These are phyloP conservation scores for Dasysyrphus albostriatus DNA, from an alignment of 2,888 invertebrate species.

Conservation along the genomic window DNA sequence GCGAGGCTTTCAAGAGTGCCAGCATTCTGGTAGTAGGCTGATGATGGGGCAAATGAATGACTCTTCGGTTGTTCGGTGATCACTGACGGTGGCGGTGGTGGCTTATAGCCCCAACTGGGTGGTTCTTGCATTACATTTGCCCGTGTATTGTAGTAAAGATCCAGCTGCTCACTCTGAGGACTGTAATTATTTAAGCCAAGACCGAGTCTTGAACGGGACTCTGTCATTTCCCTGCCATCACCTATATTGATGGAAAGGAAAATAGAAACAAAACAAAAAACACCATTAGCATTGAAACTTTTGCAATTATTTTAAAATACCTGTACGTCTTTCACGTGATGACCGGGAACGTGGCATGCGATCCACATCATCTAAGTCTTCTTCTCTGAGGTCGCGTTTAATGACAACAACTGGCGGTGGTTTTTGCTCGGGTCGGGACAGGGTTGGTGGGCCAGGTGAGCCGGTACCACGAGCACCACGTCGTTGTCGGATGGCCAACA, in stretches of 20 bases:
- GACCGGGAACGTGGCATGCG: conserved; percentile 84
- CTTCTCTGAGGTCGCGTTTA: conserved; percentile 93
- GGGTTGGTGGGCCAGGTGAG: conserved; percentile 83
- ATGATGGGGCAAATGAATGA: conserved; percentile 90
- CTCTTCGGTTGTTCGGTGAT: conserved; percentile 96
- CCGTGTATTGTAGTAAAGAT: conserved; percentile 92
- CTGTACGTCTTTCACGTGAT: conserved; percentile 84
- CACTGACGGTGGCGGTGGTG: conserved; percentile 90
- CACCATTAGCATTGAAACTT: conserved; percentile 80
- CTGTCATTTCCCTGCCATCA: conserved; percentile 91
- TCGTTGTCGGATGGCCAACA: conserved; percentile 95
- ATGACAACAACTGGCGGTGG: conserved; percentile 96
- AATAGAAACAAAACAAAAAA: not conserved
- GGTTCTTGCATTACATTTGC: conserved; percentile 85
- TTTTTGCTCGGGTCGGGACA: conserved; percentile 91
- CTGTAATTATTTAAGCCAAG: conserved; percentile 88
- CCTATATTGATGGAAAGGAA: conserved; percentile 84
- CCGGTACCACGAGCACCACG: conserved; percentile 86
- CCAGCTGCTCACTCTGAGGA: conserved; percentile 88
- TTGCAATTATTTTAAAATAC: conserved; percentile 81
- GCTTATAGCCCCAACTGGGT: conserved; percentile 84
- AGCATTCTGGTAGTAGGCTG: conserved; percentile 92
- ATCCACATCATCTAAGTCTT: conserved; percentile 89
- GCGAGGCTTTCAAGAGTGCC: conserved; percentile 94
- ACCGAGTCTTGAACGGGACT: conserved; percentile 90